Evolutionary conservation across 2,797 vertebrate species (phyloP), one percentile per base, ranked within the genome.

Genomic region (Aplochiton taeniatus): DNA sequence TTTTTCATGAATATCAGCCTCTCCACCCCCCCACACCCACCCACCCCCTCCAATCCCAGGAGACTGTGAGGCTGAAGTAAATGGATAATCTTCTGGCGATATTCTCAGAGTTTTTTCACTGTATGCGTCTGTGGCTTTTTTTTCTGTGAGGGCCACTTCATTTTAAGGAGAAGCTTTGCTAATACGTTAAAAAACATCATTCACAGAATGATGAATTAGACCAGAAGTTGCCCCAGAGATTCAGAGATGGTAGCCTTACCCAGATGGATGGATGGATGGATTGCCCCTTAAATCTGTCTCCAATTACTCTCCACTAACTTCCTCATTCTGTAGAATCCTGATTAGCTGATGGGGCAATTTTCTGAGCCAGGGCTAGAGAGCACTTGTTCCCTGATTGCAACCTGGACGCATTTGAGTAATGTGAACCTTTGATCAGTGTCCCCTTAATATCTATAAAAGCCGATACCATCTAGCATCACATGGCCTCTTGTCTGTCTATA

Each of bases 261-360:
- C 83, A 88, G 88, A 87, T 83, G 83, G 84, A 89, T 86, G 82
- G 3, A 84, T 82, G 88, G 88, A 87, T 83, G 83, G 84, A 89
- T 86, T 81, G 3, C 79, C 78, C 81, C 79, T 90, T 87, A 90
- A 91, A 89, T 87, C 78, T 85, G 85, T 84, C 81, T 90, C 88
- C 87, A 91, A 91, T 92, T 91, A 89, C 80, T 82, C 81, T 85
- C 80, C 48, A 56, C 83, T 85, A 91, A 89, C 87, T 81, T 89
- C 75, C 77, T 83, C 84, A 90, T 90, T 83, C 87, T 81, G 79
- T 80, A 85, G 86, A 90, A 92, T 91, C 89, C 88, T 89, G 88
- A 92, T 90, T 73, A 90, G 89, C 86, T 88, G 83, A 90, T 90
- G 82, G 87, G 84, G 83, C 83, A 87, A 87, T 91, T 90, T 89